These are phyloP conservation scores for Chromis chromis DNA, from an alignment of 2,797 vertebrate species.

Conservation along the genomic window DNA sequence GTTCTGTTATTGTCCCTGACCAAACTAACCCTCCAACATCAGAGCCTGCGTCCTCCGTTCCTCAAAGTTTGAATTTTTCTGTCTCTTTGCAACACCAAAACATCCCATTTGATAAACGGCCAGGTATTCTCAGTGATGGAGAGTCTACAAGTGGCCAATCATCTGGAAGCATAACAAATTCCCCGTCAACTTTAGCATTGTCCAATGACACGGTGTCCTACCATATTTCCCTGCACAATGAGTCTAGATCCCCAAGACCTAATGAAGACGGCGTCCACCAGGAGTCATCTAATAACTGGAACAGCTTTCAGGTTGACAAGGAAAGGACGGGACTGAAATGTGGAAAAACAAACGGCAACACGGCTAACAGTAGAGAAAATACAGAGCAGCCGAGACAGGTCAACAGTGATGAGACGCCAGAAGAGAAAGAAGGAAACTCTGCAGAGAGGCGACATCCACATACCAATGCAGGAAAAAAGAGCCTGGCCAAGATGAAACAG, in stretches of 20 bases:
- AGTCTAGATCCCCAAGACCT: neutral
- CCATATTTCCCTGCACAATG: neutral
- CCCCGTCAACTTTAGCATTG: neutral
- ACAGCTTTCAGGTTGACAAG: rapidly evolving
- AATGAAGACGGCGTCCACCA: neutral
- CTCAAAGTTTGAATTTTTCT: neutral
- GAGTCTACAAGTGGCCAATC: neutral
- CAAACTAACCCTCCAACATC: neutral
- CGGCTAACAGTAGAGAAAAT: neutral
- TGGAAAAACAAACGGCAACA: neutral
- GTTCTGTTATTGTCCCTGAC: neutral
- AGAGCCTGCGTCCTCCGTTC: neutral
- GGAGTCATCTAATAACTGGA: neutral
- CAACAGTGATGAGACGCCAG: neutral
- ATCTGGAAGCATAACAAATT: neutral
- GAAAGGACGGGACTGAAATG: neutral
- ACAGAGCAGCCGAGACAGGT: neutral
- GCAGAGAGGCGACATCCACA: neutral
- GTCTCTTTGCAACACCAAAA: neutral
- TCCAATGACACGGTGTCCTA: neutral
- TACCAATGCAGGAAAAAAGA: conserved; percentile 40
- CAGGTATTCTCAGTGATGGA: neutral
- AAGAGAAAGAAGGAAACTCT: neutral
- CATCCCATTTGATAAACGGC: neutral
- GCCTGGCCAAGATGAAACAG: conserved; percentile 38